Evolutionary conservation across 1,140 invertebrate genomes (phyloP).

Genomic region (Plutomurus gul): DNA sequence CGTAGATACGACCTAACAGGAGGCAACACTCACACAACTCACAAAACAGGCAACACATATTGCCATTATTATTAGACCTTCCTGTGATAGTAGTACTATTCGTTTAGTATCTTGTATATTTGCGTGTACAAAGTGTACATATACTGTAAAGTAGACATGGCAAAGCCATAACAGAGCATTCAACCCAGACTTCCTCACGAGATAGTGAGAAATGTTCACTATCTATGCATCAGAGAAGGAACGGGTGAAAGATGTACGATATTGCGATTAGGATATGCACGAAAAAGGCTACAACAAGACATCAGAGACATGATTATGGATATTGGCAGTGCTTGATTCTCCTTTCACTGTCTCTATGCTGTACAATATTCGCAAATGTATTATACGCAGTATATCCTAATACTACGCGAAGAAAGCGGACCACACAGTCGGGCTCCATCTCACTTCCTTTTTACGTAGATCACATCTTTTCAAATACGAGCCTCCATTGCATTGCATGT

Average conservation of each 20-base stretch:
- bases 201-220: background rate
- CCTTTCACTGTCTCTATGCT: background rate
- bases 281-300: background rate
- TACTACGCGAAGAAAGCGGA: background rate
- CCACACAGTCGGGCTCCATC: background rate
- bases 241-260: background rate
- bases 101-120: no score
- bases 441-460: no score
- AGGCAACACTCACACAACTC: no score
- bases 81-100: no score
- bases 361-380: no score
- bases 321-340: slow-evolving; percentile 13
- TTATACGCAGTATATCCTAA: no score
- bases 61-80: no score
- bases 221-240: background rate
- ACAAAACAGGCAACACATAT: no score
- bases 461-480: background rate
- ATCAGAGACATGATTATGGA: slow-evolving; percentile 33
- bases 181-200: background rate
- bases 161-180: background rate
- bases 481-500: background rate
- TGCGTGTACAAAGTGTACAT: no score
- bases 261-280: background rate
- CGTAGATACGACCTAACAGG: no score
- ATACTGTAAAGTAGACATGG: no score